Percentiles rank a stretch among this genome's conserved stretches.
Conservation (phyloP, 1,140 invertebrate genomes). For the Arctopsyche grandis region DNA sequence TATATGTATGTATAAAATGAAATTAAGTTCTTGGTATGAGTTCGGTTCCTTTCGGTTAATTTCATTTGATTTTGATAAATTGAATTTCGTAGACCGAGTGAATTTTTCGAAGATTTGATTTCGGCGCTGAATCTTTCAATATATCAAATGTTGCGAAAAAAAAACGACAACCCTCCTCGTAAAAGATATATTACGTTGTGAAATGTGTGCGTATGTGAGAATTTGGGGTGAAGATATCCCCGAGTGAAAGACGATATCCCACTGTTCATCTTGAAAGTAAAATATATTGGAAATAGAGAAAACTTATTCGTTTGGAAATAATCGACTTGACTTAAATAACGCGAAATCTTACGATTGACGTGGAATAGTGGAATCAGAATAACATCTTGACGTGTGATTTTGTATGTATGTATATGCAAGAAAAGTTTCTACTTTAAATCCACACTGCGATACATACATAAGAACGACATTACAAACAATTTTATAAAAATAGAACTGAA, state of each 20-base stretch:
- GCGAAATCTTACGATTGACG: neutral
- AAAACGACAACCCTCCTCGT: neutral
- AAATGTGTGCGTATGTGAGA: neutral
- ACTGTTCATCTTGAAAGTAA: neutral
- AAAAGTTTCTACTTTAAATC: too few relatives aligned
- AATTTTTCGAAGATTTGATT: conserved; percentile 10
- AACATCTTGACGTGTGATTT: neutral
- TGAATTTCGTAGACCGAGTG: neutral
- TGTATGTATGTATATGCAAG: neutral
- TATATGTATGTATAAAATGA: too few relatives aligned
- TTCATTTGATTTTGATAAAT: too few relatives aligned
- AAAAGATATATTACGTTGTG: neutral
- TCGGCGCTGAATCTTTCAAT: neutral
- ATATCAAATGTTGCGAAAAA: neutral
- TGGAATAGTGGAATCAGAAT: neutral
- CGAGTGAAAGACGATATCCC: neutral
- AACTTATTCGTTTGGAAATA: neutral
- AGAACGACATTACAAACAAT: too few relatives aligned
- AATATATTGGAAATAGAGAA: conserved; percentile 11
- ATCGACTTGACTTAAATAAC: conserved; percentile 20
- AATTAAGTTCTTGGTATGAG: too few relatives aligned
- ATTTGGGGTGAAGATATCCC: neutral
- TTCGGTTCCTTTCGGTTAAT: too few relatives aligned
- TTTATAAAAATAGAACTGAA: too few relatives aligned
- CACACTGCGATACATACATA: too few relatives aligned